These are phyloP conservation scores for Anarsia innoxiella DNA, from an alignment of 2,888 invertebrate species.

Conservation along the genomic window DNA sequence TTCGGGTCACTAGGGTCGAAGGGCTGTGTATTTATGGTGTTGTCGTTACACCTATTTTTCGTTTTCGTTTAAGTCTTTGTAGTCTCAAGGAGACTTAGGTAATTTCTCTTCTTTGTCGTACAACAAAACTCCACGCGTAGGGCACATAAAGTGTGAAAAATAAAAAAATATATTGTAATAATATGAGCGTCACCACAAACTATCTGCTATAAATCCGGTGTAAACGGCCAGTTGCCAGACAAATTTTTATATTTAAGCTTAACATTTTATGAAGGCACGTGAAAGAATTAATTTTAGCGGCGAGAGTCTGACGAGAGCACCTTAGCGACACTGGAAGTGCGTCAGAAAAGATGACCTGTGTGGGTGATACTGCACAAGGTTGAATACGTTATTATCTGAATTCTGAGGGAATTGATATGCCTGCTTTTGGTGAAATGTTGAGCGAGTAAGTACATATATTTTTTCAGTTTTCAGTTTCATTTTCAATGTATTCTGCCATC, in stretches of 20 bases:
- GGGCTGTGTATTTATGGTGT: too few species aligned
- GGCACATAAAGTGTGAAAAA: neutral
- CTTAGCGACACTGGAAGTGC: conserved; percentile 30
- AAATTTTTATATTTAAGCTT: conserved; percentile 34
- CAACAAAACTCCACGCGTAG: too few species aligned
- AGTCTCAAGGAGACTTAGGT: too few species aligned
- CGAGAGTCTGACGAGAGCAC: conserved; percentile 25
- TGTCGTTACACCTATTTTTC: too few species aligned
- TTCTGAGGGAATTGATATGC: too few species aligned
- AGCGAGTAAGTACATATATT: too few species aligned
- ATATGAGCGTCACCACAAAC: conserved; percentile 19
- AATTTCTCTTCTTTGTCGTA: too few species aligned
- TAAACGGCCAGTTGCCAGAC: conserved; percentile 30
- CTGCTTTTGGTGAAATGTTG: too few species aligned
- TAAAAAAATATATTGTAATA: conserved; percentile 18
- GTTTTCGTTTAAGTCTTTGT: too few species aligned
- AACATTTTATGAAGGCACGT: conserved; percentile 40
- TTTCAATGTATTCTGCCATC: too few species aligned
- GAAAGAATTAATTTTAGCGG: conserved; percentile 38
- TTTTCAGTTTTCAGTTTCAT: too few species aligned
- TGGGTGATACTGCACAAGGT: neutral
- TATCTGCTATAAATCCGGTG: conserved; percentile 20
- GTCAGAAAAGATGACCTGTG: conserved; percentile 24
- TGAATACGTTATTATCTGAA: neutral
- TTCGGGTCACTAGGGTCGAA: too few species aligned